phyloP scores from a whole-genome alignment of 2,113 vertebrate species.

The Elachura formosa region DNA sequence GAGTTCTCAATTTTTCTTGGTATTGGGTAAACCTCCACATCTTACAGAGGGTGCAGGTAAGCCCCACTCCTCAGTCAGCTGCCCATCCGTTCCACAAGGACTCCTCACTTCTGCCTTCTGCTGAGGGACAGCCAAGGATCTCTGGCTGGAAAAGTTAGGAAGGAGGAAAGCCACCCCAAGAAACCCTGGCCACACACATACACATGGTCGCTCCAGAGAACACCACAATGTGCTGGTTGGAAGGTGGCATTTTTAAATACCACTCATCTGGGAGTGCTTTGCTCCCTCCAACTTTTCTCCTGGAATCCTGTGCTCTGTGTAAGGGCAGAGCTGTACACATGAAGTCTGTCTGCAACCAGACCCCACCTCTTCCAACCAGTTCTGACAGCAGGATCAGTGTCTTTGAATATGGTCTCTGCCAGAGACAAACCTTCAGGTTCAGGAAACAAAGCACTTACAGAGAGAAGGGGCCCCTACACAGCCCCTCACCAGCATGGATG shows the following conservation, averaged over 20 bases:
- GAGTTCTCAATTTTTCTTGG: not conserved
- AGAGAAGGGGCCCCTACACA: not conserved
- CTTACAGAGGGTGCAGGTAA: not conserved
- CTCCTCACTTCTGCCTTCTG: not conserved
- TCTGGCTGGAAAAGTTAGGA: not conserved
- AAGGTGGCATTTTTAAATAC: not conserved
- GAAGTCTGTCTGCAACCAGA: not conserved
- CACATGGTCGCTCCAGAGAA: not conserved
- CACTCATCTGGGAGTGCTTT: not conserved
- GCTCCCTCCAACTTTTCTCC: not conserved
- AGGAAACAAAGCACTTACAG: not conserved
- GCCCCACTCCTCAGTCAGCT: not conserved
- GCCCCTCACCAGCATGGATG: not conserved
- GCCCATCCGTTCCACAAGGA: not conserved
- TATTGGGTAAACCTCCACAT: not conserved
- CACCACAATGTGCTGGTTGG: not conserved
- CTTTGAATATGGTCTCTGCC: not conserved
- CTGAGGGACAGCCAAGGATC: not conserved
- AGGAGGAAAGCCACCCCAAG: not conserved
- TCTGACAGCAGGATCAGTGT: not conserved
- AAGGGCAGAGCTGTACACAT: rapidly evolving
- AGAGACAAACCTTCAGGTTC: not conserved
- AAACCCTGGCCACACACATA: not conserved
- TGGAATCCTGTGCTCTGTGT: not conserved
- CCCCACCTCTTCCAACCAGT: not conserved